These are phyloP conservation scores for Nysson spinosus DNA, from an alignment of 2,888 invertebrate species.

Conservation along the genomic window DNA sequence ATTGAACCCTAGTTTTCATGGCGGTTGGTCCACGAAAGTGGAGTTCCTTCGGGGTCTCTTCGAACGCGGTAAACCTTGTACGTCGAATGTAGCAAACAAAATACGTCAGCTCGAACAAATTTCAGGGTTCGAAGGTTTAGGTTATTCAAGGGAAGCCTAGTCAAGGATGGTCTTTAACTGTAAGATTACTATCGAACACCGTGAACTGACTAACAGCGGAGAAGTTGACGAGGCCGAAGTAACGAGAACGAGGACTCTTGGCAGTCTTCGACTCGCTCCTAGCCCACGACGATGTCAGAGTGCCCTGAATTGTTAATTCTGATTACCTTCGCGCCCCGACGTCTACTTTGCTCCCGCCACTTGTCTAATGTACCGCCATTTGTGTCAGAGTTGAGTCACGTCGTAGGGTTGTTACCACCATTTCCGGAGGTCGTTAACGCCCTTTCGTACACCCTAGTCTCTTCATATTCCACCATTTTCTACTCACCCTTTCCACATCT, in stretches of 20 bases:
- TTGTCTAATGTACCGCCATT: slow-evolving; percentile 65
- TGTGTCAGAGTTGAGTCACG: slow-evolving; percentile 64
- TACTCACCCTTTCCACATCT: too few species aligned
- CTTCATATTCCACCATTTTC: slow-evolving; percentile 30
- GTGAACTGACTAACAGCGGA: slow-evolving; percentile 25
- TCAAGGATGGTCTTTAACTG: slow-evolving; percentile 21
- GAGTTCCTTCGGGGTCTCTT: slow-evolving; percentile 8
- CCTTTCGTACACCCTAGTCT: slow-evolving; percentile 32
- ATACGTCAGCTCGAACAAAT: slow-evolving; percentile 48
- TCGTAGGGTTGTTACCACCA: slow-evolving; percentile 60
- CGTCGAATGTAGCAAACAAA: slow-evolving; percentile 27
- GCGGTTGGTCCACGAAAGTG: slow-evolving; percentile 1
- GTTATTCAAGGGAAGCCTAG: slow-evolving; percentile 21
- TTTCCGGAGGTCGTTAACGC: slow-evolving; percentile 57
- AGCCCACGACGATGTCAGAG: slow-evolving; percentile 8
- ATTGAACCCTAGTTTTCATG: slow-evolving; percentile 16
- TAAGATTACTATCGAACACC: slow-evolving; percentile 42
- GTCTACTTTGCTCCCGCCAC: slow-evolving; percentile 39
- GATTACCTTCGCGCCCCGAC: slow-evolving; percentile 57
- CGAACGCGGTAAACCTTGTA: slow-evolving; percentile 5
- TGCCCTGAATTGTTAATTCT: slow-evolving; percentile 69
- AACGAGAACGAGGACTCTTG: slow-evolving; percentile 22
- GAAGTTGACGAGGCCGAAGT: not conserved
- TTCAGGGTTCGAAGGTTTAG: slow-evolving; percentile 33
- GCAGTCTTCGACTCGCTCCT: slow-evolving; percentile 22